These are phyloP conservation scores for Poeciliopsis prolifica DNA, from an alignment of 2,113 vertebrate species.

Conservation along the genomic window DNA sequence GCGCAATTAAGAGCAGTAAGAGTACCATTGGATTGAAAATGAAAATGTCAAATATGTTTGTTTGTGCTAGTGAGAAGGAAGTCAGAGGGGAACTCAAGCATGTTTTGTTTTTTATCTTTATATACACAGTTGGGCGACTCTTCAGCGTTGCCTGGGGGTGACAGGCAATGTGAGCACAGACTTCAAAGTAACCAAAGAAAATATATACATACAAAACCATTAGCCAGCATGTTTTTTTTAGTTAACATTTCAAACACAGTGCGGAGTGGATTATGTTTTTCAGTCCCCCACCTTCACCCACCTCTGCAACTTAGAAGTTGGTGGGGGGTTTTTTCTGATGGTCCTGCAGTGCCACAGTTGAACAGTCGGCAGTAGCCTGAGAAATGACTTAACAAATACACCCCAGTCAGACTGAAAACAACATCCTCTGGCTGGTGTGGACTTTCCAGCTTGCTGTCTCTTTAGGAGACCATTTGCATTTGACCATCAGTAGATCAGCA, in stretches of 20 bases:
- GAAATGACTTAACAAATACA: conserved; percentile 55
- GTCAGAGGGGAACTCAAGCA: conserved; percentile 52
- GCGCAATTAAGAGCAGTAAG: not conserved
- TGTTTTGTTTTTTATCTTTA: conserved; percentile 41
- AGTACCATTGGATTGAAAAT: not conserved
- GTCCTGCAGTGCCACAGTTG: conserved; percentile 54
- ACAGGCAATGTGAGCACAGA: conserved; percentile 59
- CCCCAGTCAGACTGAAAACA: conserved; percentile 28
- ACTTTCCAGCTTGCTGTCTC: conserved; percentile 32
- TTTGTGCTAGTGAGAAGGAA: not conserved
- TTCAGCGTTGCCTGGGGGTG: conserved; percentile 51
- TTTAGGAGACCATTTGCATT: conserved; percentile 62
- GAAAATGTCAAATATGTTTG: not conserved
- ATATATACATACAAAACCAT: conserved; percentile 82
- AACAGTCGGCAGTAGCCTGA: conserved; percentile 57
- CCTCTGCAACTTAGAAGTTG: conserved; percentile 45
- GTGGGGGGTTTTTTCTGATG: conserved; percentile 61
- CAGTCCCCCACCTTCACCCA: conserved; percentile 44
- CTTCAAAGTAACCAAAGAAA: conserved; percentile 79
- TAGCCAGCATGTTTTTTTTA: conserved; percentile 78
- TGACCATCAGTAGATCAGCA: conserved; percentile 47
- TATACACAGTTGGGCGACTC: conserved; percentile 48
- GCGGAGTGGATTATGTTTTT: conserved; percentile 66
- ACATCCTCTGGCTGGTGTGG: conserved; percentile 31
- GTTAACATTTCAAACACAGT: conserved; percentile 80